Evolutionary conservation across 1,140 invertebrate species (phyloP).

Genomic region (Elymnias hypermnestra): DNA sequence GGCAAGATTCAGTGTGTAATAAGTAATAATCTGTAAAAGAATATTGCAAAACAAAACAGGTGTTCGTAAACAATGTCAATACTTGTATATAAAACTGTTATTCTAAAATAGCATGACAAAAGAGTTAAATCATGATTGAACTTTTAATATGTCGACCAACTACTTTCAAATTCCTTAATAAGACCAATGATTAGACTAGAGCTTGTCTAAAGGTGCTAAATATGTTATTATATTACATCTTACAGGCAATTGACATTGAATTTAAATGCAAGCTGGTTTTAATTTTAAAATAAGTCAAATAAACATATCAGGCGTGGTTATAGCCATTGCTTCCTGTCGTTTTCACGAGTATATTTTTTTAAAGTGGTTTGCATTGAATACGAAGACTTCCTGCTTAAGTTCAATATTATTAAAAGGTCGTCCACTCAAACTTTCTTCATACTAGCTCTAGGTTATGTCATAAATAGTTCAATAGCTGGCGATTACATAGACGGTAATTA

Average conservation of each 20-base stretch:
- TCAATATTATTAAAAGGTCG: slow-evolving; percentile 19
- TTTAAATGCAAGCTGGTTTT: slow-evolving; percentile 9
- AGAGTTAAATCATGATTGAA: too few species aligned
- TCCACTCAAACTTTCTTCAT: slow-evolving; percentile 14
- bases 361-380: slow-evolving; percentile 31
- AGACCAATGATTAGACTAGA: not conserved
- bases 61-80: not conserved
- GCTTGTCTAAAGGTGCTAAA: not conserved
- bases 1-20: too few species aligned
- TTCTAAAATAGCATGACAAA: not conserved
- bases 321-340: slow-evolving; percentile 18
- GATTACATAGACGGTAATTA: too few species aligned
- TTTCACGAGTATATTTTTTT: slow-evolving; percentile 7
- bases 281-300: slow-evolving; percentile 4
- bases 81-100: not conserved
- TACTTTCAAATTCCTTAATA: slow-evolving; percentile 6
- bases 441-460: not conserved
- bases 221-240: slow-evolving; percentile 2
- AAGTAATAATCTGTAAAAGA: too few species aligned
- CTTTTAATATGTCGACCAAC: not conserved
- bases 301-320: slow-evolving; percentile 1
- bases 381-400: slow-evolving; percentile 24
- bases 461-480: too few species aligned
- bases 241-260: slow-evolving; percentile 16
- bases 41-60: too few species aligned